A percentile compares a stretch with the other conserved stretches of the same genome.
These are phyloP conservation scores for Melieria picta DNA, from an alignment of 2,888 invertebrate species.

Conservation along the genomic window DNA sequence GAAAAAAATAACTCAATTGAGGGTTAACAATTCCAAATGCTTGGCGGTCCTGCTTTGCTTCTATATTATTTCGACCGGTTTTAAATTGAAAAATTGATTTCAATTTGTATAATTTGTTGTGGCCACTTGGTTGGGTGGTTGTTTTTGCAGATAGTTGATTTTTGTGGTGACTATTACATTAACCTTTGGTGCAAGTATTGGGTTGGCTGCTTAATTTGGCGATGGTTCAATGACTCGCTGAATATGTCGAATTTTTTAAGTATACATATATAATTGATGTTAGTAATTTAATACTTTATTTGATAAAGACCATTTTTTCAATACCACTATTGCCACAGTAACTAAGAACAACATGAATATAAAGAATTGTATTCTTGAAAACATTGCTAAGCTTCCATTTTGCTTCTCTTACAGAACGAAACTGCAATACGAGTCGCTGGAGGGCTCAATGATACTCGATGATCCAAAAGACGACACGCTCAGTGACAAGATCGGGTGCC, in stretches of 20 bases:
- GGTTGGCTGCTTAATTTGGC: neutral
- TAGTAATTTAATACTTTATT: too few relatives aligned
- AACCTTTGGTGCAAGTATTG: slow-evolving; percentile 28
- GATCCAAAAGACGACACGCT: slow-evolving; percentile 60
- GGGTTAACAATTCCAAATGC: too few relatives aligned
- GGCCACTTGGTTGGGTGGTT: neutral
- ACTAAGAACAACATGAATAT: too few relatives aligned
- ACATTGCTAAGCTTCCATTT: too few relatives aligned
- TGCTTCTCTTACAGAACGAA: slow-evolving; percentile 55
- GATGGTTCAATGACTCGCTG: neutral
- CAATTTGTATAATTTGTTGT: slow-evolving; percentile 35
- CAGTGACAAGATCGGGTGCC: slow-evolving; percentile 64
- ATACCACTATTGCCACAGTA: too few relatives aligned
- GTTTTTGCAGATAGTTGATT: neutral
- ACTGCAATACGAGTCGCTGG: slow-evolving; percentile 64
- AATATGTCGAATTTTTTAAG: too few relatives aligned
- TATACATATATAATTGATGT: too few relatives aligned
- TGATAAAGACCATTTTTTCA: too few relatives aligned
- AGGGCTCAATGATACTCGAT: slow-evolving; percentile 64
- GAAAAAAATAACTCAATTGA: too few relatives aligned
- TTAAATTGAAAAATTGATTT: slow-evolving; percentile 34
- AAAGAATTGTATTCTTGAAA: too few relatives aligned
- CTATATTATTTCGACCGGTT: too few relatives aligned
- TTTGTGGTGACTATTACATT: slow-evolving; percentile 24
- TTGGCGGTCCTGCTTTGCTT: too few relatives aligned